A percentile compares a stretch with the other conserved stretches of the same genome.
These are phyloP conservation scores for Diachrysia chrysitis DNA, from an alignment of 2,888 invertebrate species.

Conservation along the genomic window DNA sequence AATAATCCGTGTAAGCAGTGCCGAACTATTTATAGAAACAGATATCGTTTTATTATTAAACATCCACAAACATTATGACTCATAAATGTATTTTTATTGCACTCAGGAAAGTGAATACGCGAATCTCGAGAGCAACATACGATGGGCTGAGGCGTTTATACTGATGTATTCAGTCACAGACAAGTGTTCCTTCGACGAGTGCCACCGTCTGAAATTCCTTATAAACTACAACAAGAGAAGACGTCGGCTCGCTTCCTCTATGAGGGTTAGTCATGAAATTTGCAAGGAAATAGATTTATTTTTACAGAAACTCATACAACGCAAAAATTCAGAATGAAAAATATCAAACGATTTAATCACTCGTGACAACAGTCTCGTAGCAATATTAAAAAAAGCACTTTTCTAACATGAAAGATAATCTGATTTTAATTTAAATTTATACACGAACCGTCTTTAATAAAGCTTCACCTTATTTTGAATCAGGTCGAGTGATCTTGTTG, in stretches of 20 bases:
- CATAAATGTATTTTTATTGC: slow-evolving; percentile 55
- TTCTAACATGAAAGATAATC: slow-evolving; percentile 4
- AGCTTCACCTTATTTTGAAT: slow-evolving; percentile 32
- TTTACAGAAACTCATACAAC: neutral
- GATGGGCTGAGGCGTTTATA: slow-evolving; percentile 96
- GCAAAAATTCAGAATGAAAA: neutral
- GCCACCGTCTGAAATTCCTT: slow-evolving; percentile 94
- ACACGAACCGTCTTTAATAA: slow-evolving; percentile 15
- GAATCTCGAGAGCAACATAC: slow-evolving; percentile 93
- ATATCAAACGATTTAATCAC: slow-evolving; percentile 2
- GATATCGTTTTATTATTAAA: slow-evolving; percentile 26
- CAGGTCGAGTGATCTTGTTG: slow-evolving; percentile 31
- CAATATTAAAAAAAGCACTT: neutral
- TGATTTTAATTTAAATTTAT: slow-evolving; percentile 2
- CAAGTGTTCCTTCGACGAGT: slow-evolving; percentile 96
- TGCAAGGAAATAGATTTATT: neutral
- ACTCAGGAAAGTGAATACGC: slow-evolving; percentile 91
- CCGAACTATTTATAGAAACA: slow-evolving; percentile 7
- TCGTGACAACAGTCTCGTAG: neutral
- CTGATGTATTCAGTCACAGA: slow-evolving; percentile 96
- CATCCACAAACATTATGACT: slow-evolving; percentile 40
- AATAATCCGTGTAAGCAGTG: slow-evolving; percentile 1
- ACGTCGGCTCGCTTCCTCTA: slow-evolving; percentile 90
- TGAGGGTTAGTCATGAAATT: slow-evolving; percentile 88
- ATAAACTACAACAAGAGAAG: slow-evolving; percentile 94